Percentiles rank a stretch among this genome's conserved stretches.
These are phyloP conservation scores for Drosophila tropicalis DNA, from an alignment of 1,140 invertebrate genomes.

Conservation along the genomic window DNA sequence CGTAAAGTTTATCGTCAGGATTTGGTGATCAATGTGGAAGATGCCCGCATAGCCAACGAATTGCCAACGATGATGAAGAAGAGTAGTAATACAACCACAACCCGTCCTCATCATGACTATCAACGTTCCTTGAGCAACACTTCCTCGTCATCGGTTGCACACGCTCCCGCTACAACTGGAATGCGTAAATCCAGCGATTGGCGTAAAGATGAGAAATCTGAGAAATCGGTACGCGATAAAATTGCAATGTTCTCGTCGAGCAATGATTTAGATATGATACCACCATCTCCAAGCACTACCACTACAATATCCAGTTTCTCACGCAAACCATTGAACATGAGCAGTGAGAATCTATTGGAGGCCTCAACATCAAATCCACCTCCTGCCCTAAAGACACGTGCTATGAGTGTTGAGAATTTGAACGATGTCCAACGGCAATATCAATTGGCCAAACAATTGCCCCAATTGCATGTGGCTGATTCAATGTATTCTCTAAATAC, in stretches of 20 bases:
- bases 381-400: constrained; percentile 68
- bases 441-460: constrained; percentile 71
- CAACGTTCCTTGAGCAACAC: constrained; percentile 69
- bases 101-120: constrained; percentile 54
- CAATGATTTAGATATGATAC: constrained; percentile 68
- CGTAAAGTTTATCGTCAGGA: constrained; percentile 80
- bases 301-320: constrained; percentile 32
- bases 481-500: constrained; percentile 78
- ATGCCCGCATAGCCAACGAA: constrained; percentile 38
- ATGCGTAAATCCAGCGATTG: constrained; percentile 73
- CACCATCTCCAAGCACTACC: constrained; percentile 24
- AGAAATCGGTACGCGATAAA: constrained; percentile 92
- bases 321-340: constrained; percentile 83
- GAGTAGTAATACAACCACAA: background rate
- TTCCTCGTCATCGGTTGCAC: background rate
- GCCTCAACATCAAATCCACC: constrained; percentile 41
- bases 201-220: constrained; percentile 90
- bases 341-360: constrained; percentile 85
- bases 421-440: constrained; percentile 78
- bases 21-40: constrained; percentile 76
- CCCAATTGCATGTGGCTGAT: constrained; percentile 68
- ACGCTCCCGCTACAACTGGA: too few relatives aligned
- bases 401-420: constrained; percentile 81
- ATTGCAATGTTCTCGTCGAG: constrained; percentile 92
- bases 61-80: background rate